A percentile compares a stretch with the other conserved stretches of the same genome.
phyloP scores from a whole-genome alignment of 2,888 invertebrate genomes.

The Acanthosepion lycidas region DNA sequence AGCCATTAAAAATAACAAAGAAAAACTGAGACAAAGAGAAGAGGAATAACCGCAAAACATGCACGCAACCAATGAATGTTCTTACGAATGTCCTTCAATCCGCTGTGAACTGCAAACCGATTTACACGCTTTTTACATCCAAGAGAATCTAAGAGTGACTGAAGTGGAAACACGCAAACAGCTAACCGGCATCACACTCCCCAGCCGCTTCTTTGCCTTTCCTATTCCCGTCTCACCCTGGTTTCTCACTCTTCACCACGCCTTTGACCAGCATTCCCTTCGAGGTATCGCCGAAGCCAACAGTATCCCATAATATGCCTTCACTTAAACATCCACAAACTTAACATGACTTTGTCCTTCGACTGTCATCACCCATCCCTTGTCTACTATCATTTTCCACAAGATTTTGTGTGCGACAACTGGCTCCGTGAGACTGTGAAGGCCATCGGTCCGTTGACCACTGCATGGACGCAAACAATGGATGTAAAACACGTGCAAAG shows the following conservation, averaged over 20 bases:
- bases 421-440: background rate
- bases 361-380: background rate
- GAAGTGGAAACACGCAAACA: background rate
- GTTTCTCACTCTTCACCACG: background rate
- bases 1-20: too few relatives aligned
- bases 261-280: background rate
- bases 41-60: background rate
- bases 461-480: background rate
- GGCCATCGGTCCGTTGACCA: background rate
- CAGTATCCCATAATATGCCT: background rate
- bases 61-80: background rate
- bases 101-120: slow-evolving; percentile 6
- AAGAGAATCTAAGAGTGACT: background rate
- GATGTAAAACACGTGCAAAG: background rate
- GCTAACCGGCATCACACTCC: background rate
- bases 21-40: background rate
- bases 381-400: background rate
- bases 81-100: background rate
- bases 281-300: background rate
- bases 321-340: background rate
- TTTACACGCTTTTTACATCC: background rate
- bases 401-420: background rate
- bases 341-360: background rate
- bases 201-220: background rate
- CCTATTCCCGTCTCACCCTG: background rate